These are phyloP conservation scores for Phytoseiulus persimilis DNA, from an alignment of 2,888 invertebrate genomes.

Conservation along the genomic window DNA sequence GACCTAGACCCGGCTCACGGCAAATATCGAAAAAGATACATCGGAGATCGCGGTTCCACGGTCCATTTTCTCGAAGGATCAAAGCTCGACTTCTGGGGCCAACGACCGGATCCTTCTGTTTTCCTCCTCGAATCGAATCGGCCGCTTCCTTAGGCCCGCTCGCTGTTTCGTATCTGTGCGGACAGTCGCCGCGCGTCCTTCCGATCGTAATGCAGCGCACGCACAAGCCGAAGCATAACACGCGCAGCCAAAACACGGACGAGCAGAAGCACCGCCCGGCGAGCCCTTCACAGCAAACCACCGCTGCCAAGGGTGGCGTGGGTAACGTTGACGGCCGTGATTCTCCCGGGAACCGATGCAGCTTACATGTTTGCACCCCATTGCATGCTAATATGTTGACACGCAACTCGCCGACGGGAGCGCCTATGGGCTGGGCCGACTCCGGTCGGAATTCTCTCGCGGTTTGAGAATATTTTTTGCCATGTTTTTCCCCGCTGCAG, in stretches of 20 bases:
- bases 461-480: neutral
- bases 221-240: constrained; percentile 31
- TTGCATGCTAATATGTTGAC: constrained; percentile 5
- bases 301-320: neutral
- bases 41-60: too few species aligned
- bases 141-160: neutral
- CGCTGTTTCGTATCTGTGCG: neutral
- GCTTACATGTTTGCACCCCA: neutral
- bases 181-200: neutral
- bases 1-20: too few species aligned
- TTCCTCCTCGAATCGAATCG: neutral
- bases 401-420: neutral
- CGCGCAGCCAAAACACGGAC: neutral
- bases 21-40: too few species aligned
- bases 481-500: neutral
- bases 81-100: too few species aligned
- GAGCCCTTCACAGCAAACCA: neutral
- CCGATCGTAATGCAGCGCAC: neutral
- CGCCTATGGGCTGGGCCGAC: neutral
- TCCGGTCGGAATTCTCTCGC: neutral
- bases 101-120: neutral
- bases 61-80: too few species aligned
- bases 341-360: constrained; percentile 5
- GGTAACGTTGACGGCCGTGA: constrained; percentile 5
- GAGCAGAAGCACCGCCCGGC: neutral